Evolutionary conservation across 2,888 invertebrate species (phyloP).

Genomic region (Drosophila hawaiiensis): DNA sequence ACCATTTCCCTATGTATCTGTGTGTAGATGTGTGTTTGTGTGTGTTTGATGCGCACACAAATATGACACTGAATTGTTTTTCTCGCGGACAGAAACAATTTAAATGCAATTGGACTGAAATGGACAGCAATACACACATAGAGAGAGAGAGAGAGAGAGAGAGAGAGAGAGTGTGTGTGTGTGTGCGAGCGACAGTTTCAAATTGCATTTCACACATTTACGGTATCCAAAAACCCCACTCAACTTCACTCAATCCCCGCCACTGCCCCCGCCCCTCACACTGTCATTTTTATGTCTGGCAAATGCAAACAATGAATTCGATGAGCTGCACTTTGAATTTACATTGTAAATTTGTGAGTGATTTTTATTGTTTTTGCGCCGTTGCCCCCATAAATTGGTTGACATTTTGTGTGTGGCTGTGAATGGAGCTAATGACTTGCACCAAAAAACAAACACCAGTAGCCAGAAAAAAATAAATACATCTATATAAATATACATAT

Average conservation of each 20-base stretch:
- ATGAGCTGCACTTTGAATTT: constrained; percentile 53
- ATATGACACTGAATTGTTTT: constrained; percentile 77
- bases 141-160: neutral
- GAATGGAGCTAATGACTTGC: constrained; percentile 56
- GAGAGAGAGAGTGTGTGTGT: constrained; percentile 11
- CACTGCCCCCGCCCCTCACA: neutral
- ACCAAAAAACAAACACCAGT: constrained; percentile 6
- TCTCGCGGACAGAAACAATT: constrained; percentile 50
- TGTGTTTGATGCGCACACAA: constrained; percentile 46
- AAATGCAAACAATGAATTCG: constrained; percentile 54
- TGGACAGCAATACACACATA: constrained; percentile 7
- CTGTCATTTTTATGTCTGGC: constrained; percentile 25
- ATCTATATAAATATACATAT: neutral
- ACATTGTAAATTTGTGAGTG: constrained; percentile 69
- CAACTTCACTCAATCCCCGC: neutral
- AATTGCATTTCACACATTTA: constrained; percentile 75
- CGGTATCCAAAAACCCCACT: constrained; percentile 6
- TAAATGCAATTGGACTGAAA: constrained; percentile 37
- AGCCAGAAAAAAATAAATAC: neutral
- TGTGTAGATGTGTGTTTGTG: neutral
- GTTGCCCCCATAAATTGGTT: constrained; percentile 42
- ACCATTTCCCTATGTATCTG: neutral
- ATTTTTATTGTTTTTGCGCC: constrained; percentile 56
- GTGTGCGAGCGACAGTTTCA: constrained; percentile 47
- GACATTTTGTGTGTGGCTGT: constrained; percentile 37